Percentiles rank a stretch among this genome's conserved stretches.
Evolutionary conservation across 2,113 vertebrate species (phyloP).

Genomic region (Gorsachius goisagi): DNA sequence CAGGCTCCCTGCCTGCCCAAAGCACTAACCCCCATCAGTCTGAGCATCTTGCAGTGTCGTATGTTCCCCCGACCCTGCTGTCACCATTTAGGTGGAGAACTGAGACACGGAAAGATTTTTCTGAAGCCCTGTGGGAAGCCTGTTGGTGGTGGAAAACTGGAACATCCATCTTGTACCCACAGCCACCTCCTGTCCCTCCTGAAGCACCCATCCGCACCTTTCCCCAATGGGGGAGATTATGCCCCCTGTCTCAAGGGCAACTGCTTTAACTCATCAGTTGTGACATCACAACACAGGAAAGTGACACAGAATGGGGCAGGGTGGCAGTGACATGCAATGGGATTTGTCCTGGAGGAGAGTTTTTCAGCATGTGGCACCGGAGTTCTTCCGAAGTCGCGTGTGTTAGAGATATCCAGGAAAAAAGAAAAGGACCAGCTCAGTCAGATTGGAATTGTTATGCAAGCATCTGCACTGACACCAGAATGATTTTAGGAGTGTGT

Average conservation of each 20-base stretch:
- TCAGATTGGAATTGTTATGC: background rate
- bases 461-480: background rate
- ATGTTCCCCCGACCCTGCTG: rapidly evolving
- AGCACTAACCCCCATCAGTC: background rate
- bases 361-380: background rate
- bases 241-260: background rate
- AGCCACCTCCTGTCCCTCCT: background rate
- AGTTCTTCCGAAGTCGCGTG: background rate
- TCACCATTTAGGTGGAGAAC: background rate
- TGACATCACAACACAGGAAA: background rate
- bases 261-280: background rate
- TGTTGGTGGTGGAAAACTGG: background rate
- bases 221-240: background rate
- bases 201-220: background rate
- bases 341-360: background rate
- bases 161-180: background rate
- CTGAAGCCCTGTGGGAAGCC: background rate
- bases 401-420: background rate
- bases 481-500: background rate
- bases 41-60: background rate
- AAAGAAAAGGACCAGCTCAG: background rate
- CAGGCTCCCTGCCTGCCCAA: background rate
- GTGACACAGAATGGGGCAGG: background rate
- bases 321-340: background rate
- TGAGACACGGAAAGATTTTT: background rate